These are phyloP conservation scores for Melieria omissa DNA, from an alignment of 2,888 invertebrate genomes.

Conservation along the genomic window DNA sequence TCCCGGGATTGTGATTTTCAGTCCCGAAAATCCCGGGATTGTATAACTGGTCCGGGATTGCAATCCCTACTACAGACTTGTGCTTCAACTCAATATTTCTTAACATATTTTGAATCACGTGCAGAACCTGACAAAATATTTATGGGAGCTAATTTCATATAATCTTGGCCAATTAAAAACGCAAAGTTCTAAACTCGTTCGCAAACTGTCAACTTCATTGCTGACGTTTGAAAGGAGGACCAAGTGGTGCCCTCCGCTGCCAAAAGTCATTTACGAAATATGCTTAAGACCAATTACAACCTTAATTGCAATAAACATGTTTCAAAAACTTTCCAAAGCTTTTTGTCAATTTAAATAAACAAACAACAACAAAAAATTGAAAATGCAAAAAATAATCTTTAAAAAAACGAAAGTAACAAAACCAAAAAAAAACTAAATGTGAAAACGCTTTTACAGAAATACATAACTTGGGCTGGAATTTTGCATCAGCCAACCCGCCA, in stretches of 20 bases:
- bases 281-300: conserved; percentile 27
- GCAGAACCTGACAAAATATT: too few relatives aligned
- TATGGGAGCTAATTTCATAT: conserved; percentile 23
- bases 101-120: too few relatives aligned
- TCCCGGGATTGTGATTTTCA: too few relatives aligned
- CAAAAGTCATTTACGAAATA: conserved; percentile 21
- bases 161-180: conserved; percentile 27
- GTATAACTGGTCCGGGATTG: too few relatives aligned
- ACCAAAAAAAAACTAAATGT: not conserved
- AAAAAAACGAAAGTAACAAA: not conserved
- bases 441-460: too few relatives aligned
- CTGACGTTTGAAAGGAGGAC: not conserved
- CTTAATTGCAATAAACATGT: conserved; percentile 16
- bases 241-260: not conserved
- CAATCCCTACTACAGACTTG: too few relatives aligned
- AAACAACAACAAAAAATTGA: not conserved
- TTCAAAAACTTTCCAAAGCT: conserved; percentile 8
- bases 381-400: not conserved
- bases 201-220: conserved; percentile 10
- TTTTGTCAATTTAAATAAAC: conserved; percentile 7
- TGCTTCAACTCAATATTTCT: too few relatives aligned
- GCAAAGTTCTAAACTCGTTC: conserved; percentile 21
- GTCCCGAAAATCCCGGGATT: too few relatives aligned
- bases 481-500: not conserved
- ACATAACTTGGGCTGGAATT: too few relatives aligned